phyloP scores from a whole-genome alignment of 2,888 invertebrate genomes.

The Archips xylosteana region DNA sequence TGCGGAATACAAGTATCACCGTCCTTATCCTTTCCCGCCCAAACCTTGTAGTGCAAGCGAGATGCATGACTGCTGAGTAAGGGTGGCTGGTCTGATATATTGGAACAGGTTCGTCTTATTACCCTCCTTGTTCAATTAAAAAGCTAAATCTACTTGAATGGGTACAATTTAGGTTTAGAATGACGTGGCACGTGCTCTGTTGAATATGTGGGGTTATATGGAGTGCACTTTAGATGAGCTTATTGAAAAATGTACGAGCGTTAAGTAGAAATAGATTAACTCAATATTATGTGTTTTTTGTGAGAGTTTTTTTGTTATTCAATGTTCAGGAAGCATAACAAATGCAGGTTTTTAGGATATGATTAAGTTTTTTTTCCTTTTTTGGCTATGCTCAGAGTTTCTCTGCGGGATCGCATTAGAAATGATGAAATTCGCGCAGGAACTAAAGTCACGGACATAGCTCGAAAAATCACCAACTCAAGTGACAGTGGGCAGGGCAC shows the following conservation, averaged over 20 bases:
- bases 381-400: too few relatives aligned
- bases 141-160: constrained; percentile 22
- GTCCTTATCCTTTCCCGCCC: constrained; percentile 6
- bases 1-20: constrained; percentile 14
- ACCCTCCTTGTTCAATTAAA: constrained; percentile 24
- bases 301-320: too few relatives aligned
- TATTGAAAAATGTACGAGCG: neutral
- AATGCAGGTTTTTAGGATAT: too few relatives aligned
- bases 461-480: too few relatives aligned
- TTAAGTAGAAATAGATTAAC: too few relatives aligned
- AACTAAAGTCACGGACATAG: too few relatives aligned
- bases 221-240: neutral
- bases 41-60: constrained; percentile 10
- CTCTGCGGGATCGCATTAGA: too few relatives aligned
- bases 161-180: constrained; percentile 16
- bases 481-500: too few relatives aligned
- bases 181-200: neutral
- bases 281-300: too few relatives aligned
- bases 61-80: constrained; percentile 20
- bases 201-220: constrained; percentile 2
- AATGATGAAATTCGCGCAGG: too few relatives aligned
- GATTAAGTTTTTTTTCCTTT: too few relatives aligned
- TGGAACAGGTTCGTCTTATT: constrained; percentile 25
- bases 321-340: too few relatives aligned
- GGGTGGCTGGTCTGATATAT: constrained; percentile 20